Evolutionary conservation across 2,797 vertebrate genomes (phyloP).

Genomic region (Gambelia wislizenii): DNA sequence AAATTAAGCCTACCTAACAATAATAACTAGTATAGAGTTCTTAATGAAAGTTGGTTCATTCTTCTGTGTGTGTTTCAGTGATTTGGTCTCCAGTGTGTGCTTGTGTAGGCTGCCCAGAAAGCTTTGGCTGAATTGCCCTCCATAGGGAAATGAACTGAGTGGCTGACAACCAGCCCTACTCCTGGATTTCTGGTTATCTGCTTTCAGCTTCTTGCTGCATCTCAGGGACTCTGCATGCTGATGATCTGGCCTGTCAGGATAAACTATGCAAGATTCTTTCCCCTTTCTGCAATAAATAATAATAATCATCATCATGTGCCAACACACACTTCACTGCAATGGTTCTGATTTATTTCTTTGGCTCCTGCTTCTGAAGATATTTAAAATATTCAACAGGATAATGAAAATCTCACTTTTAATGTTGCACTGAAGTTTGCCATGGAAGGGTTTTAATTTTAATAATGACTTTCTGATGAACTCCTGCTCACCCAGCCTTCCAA

Average conservation of each 20-base stretch:
- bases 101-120: rapidly evolving
- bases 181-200: background rate
- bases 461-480: conserved; percentile 64
- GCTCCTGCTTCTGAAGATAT: conserved; percentile 53
- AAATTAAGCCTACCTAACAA: background rate
- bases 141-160: conserved; percentile 33
- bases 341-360: conserved; percentile 62
- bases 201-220: background rate
- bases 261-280: conserved; percentile 40
- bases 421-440: conserved; percentile 59
- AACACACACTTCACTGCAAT: conserved; percentile 55
- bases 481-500: conserved; percentile 26
- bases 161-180: conserved; percentile 4
- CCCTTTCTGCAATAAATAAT: conserved; percentile 64
- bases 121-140: conserved; percentile 25
- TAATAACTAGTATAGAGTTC: background rate
- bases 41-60: background rate
- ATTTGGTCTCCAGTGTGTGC: background rate
- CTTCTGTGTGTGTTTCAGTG: background rate
- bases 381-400: conserved; percentile 59
- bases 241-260: conserved; percentile 38
- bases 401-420: conserved; percentile 60
- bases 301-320: conserved; percentile 52
- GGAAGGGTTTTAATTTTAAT: conserved; percentile 59
- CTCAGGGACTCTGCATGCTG: conserved; percentile 12